Conservation (phyloP, 1,140 invertebrate species). For the Cydia splendana region DNA sequence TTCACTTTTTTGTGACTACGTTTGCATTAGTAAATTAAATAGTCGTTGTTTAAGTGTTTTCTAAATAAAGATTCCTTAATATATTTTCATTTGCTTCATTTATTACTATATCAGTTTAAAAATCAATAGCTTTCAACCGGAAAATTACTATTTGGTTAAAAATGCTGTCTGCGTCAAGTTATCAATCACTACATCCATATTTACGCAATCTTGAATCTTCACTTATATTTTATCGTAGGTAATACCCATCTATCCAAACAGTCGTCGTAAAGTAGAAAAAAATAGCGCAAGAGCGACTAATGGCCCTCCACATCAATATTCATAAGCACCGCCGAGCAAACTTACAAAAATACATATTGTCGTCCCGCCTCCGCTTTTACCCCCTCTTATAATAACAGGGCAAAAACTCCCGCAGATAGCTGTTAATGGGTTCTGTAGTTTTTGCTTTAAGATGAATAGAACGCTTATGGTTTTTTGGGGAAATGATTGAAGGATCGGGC, state of each 20-base stretch:
- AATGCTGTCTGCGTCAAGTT: no score
- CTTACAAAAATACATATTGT: conserved; percentile 15
- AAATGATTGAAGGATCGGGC: neutral
- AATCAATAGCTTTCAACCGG: no score
- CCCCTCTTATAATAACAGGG: conserved; percentile 18
- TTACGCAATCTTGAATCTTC: no score
- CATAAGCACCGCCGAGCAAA: neutral
- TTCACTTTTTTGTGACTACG: no score
- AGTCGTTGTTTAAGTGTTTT: no score
- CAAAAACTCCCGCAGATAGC: conserved; percentile 33
- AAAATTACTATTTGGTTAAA: no score
- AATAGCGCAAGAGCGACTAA: neutral
- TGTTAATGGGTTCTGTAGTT: conserved; percentile 35
- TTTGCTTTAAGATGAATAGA: conserved; percentile 33
- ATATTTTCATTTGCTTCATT: no score
- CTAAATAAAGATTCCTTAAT: no score
- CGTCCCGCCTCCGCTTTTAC: conserved; percentile 8
- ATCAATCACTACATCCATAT: no score
- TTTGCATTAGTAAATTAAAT: no score
- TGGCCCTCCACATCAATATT: conserved; percentile 18
- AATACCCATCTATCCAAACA: neutral
- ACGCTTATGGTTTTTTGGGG: conserved; percentile 18
- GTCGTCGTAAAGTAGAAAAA: neutral
- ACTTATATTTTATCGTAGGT: neutral
- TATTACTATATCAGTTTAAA: no score